phyloP scores from a whole-genome alignment of 2,888 invertebrate genomes.

The Kuschelorhynchus macadamiae region DNA sequence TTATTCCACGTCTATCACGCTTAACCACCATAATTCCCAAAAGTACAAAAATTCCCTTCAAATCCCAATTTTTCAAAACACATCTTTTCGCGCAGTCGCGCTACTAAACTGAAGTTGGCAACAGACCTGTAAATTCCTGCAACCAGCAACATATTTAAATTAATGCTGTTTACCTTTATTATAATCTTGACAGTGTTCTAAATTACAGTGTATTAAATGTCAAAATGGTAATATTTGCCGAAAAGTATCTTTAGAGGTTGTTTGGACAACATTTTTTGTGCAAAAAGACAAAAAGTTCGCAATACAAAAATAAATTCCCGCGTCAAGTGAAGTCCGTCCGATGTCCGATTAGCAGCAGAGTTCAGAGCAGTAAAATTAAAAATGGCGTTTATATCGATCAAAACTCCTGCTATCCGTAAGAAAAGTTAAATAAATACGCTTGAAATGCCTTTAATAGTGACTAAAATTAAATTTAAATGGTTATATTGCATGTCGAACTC shows the following conservation, averaged over 20 bases:
- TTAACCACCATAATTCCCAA: no score
- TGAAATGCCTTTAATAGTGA: slow-evolving; percentile 55
- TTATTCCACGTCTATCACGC: no score
- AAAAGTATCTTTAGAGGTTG: slow-evolving; percentile 20
- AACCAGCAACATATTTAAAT: slow-evolving; percentile 3
- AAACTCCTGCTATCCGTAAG: slow-evolving; percentile 65
- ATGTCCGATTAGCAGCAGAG: slow-evolving; percentile 43
- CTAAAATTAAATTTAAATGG: slow-evolving; percentile 53
- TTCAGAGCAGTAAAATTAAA: slow-evolving; percentile 60
- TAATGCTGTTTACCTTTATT: slow-evolving; percentile 4
- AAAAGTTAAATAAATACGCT: slow-evolving; percentile 61
- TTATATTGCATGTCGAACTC: slow-evolving; percentile 55
- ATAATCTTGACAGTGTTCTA: slow-evolving; percentile 16
- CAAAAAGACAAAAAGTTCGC: not conserved
- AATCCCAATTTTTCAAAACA: no score
- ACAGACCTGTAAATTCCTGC: slow-evolving; percentile 5
- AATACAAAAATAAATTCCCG: slow-evolving; percentile 20
- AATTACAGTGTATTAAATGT: slow-evolving; percentile 31
- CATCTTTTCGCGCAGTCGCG: no score
- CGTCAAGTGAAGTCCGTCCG: slow-evolving; percentile 11
- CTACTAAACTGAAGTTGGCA: slow-evolving; percentile 23
- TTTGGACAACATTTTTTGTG: slow-evolving; percentile 5
- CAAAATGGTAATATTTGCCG: slow-evolving; percentile 12
- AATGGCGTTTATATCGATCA: slow-evolving; percentile 67
- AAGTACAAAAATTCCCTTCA: no score